A percentile compares a stretch with the other conserved stretches of the same genome.
phyloP scores from a whole-genome alignment of 2,113 vertebrate genomes.

The Stigmatopora argus region DNA sequence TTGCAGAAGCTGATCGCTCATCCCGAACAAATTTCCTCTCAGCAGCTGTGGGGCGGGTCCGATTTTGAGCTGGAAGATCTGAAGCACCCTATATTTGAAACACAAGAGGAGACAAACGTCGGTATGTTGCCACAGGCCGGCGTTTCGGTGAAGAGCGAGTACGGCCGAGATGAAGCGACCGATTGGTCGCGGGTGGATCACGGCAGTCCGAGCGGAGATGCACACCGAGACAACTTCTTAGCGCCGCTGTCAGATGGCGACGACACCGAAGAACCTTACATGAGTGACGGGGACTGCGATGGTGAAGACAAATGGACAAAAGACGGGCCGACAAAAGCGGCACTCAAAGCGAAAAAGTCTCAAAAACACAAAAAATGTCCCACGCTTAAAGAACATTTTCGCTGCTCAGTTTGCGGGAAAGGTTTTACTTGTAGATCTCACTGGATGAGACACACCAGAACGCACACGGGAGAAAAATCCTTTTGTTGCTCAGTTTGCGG shows the following conservation, averaged over 20 bases:
- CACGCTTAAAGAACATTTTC: background rate
- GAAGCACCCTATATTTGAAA: background rate
- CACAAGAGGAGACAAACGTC: background rate
- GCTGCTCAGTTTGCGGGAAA: background rate
- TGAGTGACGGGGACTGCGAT: background rate
- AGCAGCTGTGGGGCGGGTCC: background rate
- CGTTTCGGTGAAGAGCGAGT: background rate
- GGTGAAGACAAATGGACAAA: background rate
- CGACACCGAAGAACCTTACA: background rate
- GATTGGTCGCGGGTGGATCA: background rate
- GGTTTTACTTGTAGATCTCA: background rate
- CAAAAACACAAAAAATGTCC: background rate
- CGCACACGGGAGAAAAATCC: background rate
- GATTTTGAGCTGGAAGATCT: background rate
- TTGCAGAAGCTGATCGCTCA: background rate
- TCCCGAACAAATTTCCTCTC: background rate
- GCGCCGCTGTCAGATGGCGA: background rate
- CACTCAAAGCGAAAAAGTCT: background rate
- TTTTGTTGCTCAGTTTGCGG: background rate
- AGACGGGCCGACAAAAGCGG: background rate
- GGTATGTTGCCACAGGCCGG: background rate
- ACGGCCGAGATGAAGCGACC: background rate
- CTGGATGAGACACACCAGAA: background rate
- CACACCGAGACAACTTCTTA: background rate
- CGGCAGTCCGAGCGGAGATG: background rate